A percentile compares a stretch with the other conserved stretches of the same genome.
phyloP scores from a whole-genome alignment of 2,888 invertebrate species.

The Margaritifera margaritifera region DNA sequence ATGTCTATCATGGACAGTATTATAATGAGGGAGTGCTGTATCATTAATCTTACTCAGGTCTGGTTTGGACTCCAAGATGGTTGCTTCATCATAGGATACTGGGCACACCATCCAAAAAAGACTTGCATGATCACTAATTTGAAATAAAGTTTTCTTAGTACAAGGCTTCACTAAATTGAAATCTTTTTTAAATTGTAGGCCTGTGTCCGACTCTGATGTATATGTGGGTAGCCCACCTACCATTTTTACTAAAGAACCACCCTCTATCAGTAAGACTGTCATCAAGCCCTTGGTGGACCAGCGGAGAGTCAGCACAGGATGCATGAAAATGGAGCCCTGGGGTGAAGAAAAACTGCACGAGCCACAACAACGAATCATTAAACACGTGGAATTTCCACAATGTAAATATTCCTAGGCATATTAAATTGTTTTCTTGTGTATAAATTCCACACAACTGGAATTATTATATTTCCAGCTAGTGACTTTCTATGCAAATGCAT shows the following conservation, averaged over 20 bases:
- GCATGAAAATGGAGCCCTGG: slow-evolving; percentile 76
- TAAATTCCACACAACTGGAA: no score
- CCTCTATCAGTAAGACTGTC: slow-evolving; percentile 38
- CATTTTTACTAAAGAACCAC: slow-evolving; percentile 65
- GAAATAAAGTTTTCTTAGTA: no score
- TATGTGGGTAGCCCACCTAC: slow-evolving; percentile 48
- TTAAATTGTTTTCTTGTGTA: no score
- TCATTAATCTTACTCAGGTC: no score
- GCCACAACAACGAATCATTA: slow-evolving; percentile 19
- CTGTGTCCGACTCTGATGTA: slow-evolving; percentile 44
- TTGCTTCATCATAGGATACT: no score
- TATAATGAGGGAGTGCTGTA: no score
- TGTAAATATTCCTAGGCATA: slow-evolving; percentile 14
- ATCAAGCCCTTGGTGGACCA: slow-evolving; percentile 64
- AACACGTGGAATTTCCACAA: slow-evolving; percentile 37
- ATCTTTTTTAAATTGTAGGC: slow-evolving; percentile 23
- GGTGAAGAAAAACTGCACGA: slow-evolving; percentile 14
- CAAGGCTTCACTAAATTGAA: neutral
- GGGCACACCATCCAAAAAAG: no score
- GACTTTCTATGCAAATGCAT: slow-evolving; percentile 9
- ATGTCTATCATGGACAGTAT: no score
- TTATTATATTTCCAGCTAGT: neutral
- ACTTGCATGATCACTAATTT: no score
- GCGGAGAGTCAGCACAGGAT: slow-evolving; percentile 86
- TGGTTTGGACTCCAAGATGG: no score